Base-by-base conservation (phyloP, 2,888 invertebrate species). In the Siphlonurus alternatus region DNA sequence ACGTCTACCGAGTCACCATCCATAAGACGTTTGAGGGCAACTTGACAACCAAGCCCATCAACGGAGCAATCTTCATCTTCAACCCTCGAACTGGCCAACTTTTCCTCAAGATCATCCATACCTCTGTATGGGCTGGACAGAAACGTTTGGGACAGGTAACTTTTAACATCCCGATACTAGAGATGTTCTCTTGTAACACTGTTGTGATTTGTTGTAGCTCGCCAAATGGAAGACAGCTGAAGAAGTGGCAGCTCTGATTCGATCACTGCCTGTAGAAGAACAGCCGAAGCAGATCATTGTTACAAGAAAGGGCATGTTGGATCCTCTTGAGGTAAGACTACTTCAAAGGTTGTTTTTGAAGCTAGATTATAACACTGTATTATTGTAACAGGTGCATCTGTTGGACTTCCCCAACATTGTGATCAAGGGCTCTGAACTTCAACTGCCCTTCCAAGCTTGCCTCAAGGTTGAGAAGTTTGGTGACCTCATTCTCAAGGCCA, bases 181-280 rank as follows among this genome's bases (percentile, higher is more conserved):
- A n/a, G n/a, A n/a, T n/a, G n/a, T n/a, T n/a, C n/a, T n/a, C n/a
- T n/a, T n/a, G n/a, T n/a, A n/a, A n/a, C n/a, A n/a, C n/a, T n/a
- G n/a, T n/a, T n/a, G n/a, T n/a, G n/a, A n/a, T n/a, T n/a, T n/a
- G 51, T 68, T 71, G 61, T 74, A 89, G 83, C 81, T 99, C 77
- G 99, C 99, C 10, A 99, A 99, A 78, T 99, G 99, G 99, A 99
- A 99, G 78, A 99, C 99, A 0, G 99, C 99, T 62, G 99, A 99
- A 80, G 99, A 99, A 88, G 99, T 99, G 19, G 99, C 99, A 1
- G 99, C 99, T 38, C 79, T 99, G 71, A 99, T 99, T 83, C 86
- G 99, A 59, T 99, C 99, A 0, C 78, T 99, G 68, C 99, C 99
- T 0, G 98, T 99, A 2, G 99, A 99, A 78, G 99, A 99, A 78